These are phyloP conservation scores for Acrocephalus scirpaceus DNA, from an alignment of 2,797 vertebrate genomes.

Conservation along the genomic window DNA sequence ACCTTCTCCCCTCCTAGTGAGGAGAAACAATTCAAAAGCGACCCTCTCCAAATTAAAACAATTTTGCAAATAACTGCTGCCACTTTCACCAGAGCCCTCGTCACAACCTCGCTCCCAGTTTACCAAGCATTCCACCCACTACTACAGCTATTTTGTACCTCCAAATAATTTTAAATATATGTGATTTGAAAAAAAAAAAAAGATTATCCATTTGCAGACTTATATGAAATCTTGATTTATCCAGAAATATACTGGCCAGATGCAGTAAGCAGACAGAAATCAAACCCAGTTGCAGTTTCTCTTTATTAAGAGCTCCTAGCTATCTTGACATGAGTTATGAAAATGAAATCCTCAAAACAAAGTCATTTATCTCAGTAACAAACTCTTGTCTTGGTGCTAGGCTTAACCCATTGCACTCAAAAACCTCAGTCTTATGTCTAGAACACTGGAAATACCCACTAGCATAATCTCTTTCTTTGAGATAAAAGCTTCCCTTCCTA, in stretches of 20 bases:
- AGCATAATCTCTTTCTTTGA: neutral
- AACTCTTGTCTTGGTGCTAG: neutral
- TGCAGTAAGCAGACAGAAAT: neutral
- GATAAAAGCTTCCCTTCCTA: neutral
- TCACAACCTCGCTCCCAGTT: neutral
- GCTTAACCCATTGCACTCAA: neutral
- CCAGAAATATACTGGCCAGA: neutral
- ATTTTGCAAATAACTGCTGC: neutral
- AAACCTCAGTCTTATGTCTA: neutral
- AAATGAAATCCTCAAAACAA: neutral
- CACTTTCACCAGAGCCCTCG: neutral
- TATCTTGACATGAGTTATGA: neutral
- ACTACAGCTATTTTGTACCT: neutral
- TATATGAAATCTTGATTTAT: neutral
- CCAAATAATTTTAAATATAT: neutral
- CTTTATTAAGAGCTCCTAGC: neutral
- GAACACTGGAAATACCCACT: neutral
- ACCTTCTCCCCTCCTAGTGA: neutral
- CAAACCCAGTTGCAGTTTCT: neutral
- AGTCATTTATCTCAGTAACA: neutral
- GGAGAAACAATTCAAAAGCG: neutral
- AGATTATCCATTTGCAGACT: neutral
- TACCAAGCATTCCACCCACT: neutral
- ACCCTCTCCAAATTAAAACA: neutral
- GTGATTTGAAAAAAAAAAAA: neutral